phyloP scores from a whole-genome alignment of 2,888 invertebrate genomes.

The Pantelozetes paolii region DNA sequence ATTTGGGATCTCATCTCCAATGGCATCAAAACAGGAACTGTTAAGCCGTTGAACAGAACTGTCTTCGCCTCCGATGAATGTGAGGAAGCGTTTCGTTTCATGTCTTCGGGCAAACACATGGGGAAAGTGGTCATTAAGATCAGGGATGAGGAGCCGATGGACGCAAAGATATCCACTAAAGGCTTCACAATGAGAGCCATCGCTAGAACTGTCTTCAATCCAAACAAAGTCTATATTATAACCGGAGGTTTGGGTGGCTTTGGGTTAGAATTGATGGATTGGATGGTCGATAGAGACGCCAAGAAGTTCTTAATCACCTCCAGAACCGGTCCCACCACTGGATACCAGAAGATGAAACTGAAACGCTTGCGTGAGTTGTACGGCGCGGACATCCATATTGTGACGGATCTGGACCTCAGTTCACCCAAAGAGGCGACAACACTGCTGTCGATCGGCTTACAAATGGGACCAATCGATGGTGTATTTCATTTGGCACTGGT shows the following conservation, averaged over 20 bases:
- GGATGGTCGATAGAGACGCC: conserved; percentile 86
- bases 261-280: conserved; percentile 85
- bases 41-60: conserved; percentile 78
- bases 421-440: conserved; percentile 64
- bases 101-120: conserved; percentile 97
- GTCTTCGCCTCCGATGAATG: conserved; percentile 79
- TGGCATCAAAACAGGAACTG: conserved; percentile 81
- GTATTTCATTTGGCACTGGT: conserved; percentile 86
- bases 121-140: conserved; percentile 87
- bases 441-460: conserved; percentile 62
- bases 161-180: not conserved
- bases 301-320: conserved; percentile 78
- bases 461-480: conserved; percentile 67
- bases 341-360: conserved; percentile 83
- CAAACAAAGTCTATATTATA: conserved; percentile 57
- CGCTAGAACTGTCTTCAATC: conserved; percentile 70
- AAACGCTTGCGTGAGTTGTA: conserved; percentile 56
- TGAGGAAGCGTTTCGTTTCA: conserved; percentile 85
- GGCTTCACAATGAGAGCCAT: conserved; percentile 57
- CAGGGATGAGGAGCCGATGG: conserved; percentile 49
- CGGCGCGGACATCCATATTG: conserved; percentile 5
- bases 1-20: conserved; percentile 62
- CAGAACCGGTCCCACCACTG: conserved; percentile 80
- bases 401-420: conserved; percentile 60
- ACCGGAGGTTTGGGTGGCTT: conserved; percentile 87